phyloP scores from a whole-genome alignment of 2,797 vertebrate genomes.

The Macropus fuliginosus region DNA sequence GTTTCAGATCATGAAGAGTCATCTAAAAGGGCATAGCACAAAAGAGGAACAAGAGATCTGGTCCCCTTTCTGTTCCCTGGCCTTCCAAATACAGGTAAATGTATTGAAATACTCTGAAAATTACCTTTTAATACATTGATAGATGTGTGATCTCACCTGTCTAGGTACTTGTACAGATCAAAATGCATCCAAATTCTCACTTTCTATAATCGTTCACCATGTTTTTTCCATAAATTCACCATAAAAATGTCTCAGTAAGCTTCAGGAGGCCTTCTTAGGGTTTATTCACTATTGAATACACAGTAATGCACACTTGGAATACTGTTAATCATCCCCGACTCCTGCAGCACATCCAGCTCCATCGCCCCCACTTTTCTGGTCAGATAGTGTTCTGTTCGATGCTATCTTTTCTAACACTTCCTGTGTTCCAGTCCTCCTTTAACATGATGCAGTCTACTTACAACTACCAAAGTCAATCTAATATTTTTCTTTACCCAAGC shows the following conservation, averaged over 20 bases:
- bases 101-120: neutral
- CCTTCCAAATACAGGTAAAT: neutral
- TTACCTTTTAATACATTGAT: neutral
- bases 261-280: neutral
- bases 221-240: neutral
- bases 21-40: neutral
- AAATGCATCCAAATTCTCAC: neutral
- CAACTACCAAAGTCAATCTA: neutral
- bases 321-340: neutral
- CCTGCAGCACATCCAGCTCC: neutral
- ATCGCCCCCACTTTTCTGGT: neutral
- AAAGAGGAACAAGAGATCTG: neutral
- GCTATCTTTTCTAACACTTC: neutral
- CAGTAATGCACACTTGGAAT: neutral
- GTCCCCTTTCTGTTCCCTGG: neutral
- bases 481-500: conserved; percentile 9
- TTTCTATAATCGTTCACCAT: neutral
- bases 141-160: neutral
- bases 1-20: neutral
- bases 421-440: neutral
- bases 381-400: neutral
- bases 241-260: neutral
- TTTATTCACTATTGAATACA: neutral
- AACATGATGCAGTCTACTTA: neutral
- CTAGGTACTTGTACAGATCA: no score